phyloP scores from a whole-genome alignment of 2,113 vertebrate genomes.

The Solenodon paradoxus region DNA sequence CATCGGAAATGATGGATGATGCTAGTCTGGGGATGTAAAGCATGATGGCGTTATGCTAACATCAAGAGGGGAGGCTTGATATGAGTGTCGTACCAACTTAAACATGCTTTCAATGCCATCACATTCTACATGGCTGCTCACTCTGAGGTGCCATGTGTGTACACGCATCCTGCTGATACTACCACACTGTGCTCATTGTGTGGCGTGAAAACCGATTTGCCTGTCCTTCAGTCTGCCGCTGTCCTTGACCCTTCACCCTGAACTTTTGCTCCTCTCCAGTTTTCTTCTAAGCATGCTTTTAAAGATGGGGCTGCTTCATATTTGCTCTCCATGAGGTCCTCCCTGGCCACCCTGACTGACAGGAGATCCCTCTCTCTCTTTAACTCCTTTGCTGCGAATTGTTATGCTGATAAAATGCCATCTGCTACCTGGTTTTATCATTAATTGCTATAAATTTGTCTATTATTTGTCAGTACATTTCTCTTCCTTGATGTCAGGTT shows the following conservation, averaged over 20 bases:
- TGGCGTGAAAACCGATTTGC: accelerated
- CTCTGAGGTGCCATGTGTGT: neutral
- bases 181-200: too few relatives aligned
- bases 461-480: neutral
- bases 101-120: neutral
- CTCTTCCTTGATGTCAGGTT: neutral
- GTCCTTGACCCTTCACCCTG: neutral
- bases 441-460: too few relatives aligned
- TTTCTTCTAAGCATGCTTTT: neutral
- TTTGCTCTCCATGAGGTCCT: neutral
- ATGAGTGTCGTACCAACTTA: neutral
- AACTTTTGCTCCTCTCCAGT: neutral
- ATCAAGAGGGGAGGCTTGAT: neutral
- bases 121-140: neutral
- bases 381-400: neutral
- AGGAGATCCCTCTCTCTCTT: neutral
- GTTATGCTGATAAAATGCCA: neutral
- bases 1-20: neutral
- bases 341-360: neutral
- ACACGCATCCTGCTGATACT: neutral
- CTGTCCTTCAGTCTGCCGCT: neutral
- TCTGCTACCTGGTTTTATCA: neutral
- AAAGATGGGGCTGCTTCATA: neutral
- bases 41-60: neutral
- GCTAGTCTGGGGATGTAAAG: neutral